Evolutionary conservation across 1,140 invertebrate genomes (phyloP).

Genomic region (Nasonia vitripennis): DNA sequence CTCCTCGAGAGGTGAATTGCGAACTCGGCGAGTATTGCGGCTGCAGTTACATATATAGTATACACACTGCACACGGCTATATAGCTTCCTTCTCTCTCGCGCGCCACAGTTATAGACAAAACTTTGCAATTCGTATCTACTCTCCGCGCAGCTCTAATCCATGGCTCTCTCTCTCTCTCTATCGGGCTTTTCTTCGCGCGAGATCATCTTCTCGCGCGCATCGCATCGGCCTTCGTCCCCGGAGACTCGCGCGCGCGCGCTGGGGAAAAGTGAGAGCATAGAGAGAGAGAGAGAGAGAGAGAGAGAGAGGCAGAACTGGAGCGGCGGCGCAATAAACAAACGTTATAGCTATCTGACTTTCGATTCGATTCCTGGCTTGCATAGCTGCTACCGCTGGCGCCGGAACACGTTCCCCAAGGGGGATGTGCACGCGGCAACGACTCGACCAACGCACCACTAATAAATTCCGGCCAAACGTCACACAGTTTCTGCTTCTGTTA

Average conservation of each 20-base stretch:
- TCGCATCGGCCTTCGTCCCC: no score
- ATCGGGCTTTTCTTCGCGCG: no score
- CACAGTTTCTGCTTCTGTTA: conserved; percentile 20
- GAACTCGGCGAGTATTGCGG: conserved; percentile 59
- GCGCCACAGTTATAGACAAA: conserved; percentile 6
- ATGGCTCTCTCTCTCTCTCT: neutral
- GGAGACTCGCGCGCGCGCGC: no score
- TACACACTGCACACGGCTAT: conserved; percentile 17
- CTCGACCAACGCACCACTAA: conserved; percentile 11
- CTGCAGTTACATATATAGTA: conserved; percentile 39
- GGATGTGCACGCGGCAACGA: neutral
- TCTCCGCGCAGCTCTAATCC: conserved; percentile 6
- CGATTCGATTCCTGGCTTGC: conserved; percentile 9
- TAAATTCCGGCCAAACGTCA: conserved; percentile 27
- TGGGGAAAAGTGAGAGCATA: neutral
- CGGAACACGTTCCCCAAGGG: neutral
- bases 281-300: no score
- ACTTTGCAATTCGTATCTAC: conserved; percentile 57
- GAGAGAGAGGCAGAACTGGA: no score
- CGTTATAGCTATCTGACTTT: neutral
- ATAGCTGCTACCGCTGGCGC: neutral
- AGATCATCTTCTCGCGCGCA: no score
- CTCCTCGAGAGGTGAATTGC: conserved; percentile 56
- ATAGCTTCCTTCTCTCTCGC: conserved; percentile 31
- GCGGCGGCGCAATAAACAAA: neutral